Evolutionary conservation across 2,888 invertebrate genomes (phyloP), one percentile per base, ranked within the genome.

Genomic region (Syrphus vitripennis): DNA sequence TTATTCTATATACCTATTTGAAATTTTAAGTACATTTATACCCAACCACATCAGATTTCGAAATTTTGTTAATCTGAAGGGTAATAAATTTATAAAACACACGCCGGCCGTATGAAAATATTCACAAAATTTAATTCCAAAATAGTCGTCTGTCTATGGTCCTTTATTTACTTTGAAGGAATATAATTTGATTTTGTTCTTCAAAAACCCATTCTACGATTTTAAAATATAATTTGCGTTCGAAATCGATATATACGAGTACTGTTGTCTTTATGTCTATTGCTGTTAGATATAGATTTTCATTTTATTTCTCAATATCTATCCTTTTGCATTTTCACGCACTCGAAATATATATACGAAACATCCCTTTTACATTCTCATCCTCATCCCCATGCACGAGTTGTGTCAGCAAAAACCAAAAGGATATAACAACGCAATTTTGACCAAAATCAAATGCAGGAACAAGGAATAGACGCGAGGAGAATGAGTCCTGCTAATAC

Each of bases 331-430:
- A 80, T 71, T n/a, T n/a, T 50, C 61, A 84, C 75, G 83, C 75
- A 76, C 57, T 70, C 31, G 59, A 74, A 59, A 69, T 31, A 48
- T 53, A 69, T 31, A 48, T 53, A 42, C 57, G 50, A 34, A 77
- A 31, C 42, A 65, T 65, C 65, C 78, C 75, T 50, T 50, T 12
- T 19, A 21, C 3, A 10, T 4, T 21, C 31, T 1, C 21, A 34
- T 34, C 19, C 19, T 16, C 21, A 14, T 14, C 4, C 21, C 21
- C 19, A 2, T 7, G 48, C 65, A 65, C 65, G 80, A 71, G 75
- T 53, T 76, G 61, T 53, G 61, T 84, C 71, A 81, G 84, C 69
- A 81, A 55, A 83, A 81, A 77, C 78, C 42, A 81, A 40, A 76
- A 67, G 79, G 83, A 70, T 70, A 61, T 59, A 61, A 24, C 63